Evolutionary conservation across 2,113 vertebrate genomes (phyloP).

Genomic region (Fulmarus glacialis): DNA sequence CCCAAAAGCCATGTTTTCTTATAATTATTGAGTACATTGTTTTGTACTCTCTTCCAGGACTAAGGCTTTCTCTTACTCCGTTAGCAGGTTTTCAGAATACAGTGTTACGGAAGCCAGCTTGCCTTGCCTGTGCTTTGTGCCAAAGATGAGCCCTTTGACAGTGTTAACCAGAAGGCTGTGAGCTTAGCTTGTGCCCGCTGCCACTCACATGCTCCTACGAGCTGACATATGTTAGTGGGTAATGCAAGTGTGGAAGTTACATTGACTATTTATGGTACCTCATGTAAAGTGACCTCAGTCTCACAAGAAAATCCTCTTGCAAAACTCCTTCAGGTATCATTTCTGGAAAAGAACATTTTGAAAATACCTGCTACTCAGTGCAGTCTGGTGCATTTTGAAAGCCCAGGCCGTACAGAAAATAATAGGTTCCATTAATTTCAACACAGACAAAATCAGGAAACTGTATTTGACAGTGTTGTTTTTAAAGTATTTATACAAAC

Average conservation of each 20-base stretch:
- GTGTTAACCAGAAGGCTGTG: neutral
- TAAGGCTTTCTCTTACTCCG: neutral
- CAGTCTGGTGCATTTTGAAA: neutral
- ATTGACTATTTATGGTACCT: neutral
- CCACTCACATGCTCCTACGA: neutral
- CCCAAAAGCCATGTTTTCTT: neutral
- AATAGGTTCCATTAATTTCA: neutral
- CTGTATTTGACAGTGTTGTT: neutral
- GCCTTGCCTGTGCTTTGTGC: neutral
- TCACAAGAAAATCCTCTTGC: neutral
- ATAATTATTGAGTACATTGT: neutral
- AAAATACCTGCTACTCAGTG: neutral
- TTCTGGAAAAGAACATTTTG: neutral
- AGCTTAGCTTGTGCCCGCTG: neutral
- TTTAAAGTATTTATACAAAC: neutral
- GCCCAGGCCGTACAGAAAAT: neutral
- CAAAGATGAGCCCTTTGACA: neutral
- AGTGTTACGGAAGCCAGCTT: neutral
- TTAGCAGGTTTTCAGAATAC: neutral
- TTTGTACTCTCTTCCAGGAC: neutral
- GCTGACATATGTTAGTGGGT: neutral
- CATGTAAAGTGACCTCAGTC: neutral
- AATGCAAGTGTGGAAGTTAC: neutral
- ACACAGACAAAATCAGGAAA: neutral
- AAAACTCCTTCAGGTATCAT: neutral